Evolutionary conservation across 23 tunicate species (phyloP).

Genomic region (Botrylloides violaceus): DNA sequence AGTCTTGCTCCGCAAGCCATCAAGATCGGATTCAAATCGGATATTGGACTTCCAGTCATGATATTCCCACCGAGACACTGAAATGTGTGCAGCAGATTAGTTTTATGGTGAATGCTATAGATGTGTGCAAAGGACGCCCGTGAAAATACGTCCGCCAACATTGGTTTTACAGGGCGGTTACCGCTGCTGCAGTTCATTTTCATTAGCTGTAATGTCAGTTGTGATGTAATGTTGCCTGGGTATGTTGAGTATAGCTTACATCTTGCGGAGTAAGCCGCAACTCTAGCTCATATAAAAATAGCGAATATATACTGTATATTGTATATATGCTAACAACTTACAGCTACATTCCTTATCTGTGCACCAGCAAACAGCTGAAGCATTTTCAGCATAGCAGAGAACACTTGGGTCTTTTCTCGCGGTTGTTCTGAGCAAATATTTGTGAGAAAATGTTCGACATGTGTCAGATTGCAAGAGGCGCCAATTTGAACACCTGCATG

Average conservation of each 20-base stretch:
- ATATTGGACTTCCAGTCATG: conserved; percentile 98
- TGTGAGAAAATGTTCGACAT: conserved; percentile 16
- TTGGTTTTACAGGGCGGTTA: no score
- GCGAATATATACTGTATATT: no score
- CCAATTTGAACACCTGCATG: conserved; percentile 59
- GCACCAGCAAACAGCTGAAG: conserved; percentile 85
- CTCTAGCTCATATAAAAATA: no score
- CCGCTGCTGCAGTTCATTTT: no score
- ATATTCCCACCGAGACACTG: conserved; percentile 76
- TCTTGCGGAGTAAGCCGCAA: no score
- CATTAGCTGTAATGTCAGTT: no score
- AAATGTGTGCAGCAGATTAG: no score
- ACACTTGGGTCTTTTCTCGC: conserved; percentile 23
- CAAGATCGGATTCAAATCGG: conserved; percentile 87
- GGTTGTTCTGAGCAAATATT: conserved; percentile 2
- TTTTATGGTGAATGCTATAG: no score
- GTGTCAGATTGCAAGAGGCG: conserved; percentile 49
- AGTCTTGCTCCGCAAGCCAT: conserved; percentile 74
- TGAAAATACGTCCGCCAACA: no score
- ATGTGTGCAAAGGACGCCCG: no score
- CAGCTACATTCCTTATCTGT: conserved; percentile 94
- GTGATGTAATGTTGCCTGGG: no score
- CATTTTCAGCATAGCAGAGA: conserved; percentile 50
- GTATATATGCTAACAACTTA: conserved; percentile 5
- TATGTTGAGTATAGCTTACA: no score